Evolutionary conservation across 2,113 vertebrate species (phyloP), one percentile per base, ranked within the genome.

Genomic region (Chloropsis hardwickii): DNA sequence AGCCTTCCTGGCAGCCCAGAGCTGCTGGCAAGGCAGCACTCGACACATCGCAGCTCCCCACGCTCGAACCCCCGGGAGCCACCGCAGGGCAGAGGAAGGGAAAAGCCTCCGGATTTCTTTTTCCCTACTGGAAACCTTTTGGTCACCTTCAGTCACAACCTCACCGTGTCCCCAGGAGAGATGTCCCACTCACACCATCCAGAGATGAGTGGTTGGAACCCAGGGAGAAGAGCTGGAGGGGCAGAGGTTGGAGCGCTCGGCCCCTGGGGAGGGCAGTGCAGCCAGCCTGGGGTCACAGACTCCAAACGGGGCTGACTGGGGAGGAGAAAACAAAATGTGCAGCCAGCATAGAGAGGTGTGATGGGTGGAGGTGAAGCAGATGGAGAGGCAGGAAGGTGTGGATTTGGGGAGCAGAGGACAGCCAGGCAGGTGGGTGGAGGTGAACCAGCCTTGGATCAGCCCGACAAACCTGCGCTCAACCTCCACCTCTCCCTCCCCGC

Each of bases 21-120:
- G 81, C 90, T 94, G 27, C 61, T 95, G 92, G 87, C 90, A 92
- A 70, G 50, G 84, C 94, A 92, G 61, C 45, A 7, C 74, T 13
- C 27, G 88, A 76, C 85, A 90, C 88, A 44, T 81, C 35, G 0
- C 57, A 0, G 91, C 74, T 94, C 90, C 95, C 85, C 81, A 76
- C 58, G 22, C 88, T 88, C 15, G 0, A 93, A 69, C 79, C 90
- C 95, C 88, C 48, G 10, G n/a, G 12, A 96, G 45, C 35, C 85
- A 76, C 33, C 39, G 2, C 3, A 67, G 37, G 21, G 33, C 29
- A 69, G 40, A 72, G 31, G 7, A 65, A 44, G 61, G 35, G 47
- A 87, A 78, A 88, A 86, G n/a, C 31, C 16, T 39, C 18, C 0
- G 27, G 31, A 3, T 1, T 2, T 12, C 31, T 4, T 42, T 61